Evolutionary conservation across 2,113 vertebrate genomes (phyloP).

Genomic region (Amia ocellicauda): DNA sequence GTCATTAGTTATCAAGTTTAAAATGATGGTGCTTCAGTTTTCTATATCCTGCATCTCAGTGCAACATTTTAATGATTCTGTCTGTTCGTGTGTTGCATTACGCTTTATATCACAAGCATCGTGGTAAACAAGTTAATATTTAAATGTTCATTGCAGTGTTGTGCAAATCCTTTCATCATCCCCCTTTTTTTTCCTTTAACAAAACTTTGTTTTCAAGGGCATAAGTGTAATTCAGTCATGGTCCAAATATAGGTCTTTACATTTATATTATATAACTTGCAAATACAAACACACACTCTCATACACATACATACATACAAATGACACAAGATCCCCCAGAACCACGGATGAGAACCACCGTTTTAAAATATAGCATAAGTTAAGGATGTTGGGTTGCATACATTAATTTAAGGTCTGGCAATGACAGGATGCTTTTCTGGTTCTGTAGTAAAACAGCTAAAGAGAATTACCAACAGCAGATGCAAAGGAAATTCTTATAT

Average conservation of each 20-base stretch:
- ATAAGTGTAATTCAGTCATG: conserved; percentile 20
- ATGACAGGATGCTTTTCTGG: too few species aligned
- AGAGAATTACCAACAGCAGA: too few species aligned
- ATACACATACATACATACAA: background rate
- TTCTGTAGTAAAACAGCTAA: too few species aligned
- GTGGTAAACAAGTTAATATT: background rate
- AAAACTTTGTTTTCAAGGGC: background rate
- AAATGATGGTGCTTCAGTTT: too few species aligned
- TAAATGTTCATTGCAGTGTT: conserved; percentile 25
- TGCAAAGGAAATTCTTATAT: too few species aligned
- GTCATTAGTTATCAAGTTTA: too few species aligned
- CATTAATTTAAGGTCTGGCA: too few species aligned
- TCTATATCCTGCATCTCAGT: too few species aligned
- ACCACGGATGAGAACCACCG: too few species aligned
- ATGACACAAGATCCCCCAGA: conserved; percentile 8
- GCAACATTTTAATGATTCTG: background rate
- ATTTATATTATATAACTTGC: background rate
- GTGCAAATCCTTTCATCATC: conserved; percentile 24
- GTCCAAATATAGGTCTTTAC: background rate
- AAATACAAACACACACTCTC: conserved; percentile 8
- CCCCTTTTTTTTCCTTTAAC: background rate
- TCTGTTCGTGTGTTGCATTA: conserved; percentile 8
- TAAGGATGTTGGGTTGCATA: too few species aligned
- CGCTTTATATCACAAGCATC: background rate
- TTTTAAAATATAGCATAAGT: too few species aligned